These are phyloP conservation scores for Chydorus sphaericus DNA, from an alignment of 2,888 invertebrate genomes.

Conservation along the genomic window DNA sequence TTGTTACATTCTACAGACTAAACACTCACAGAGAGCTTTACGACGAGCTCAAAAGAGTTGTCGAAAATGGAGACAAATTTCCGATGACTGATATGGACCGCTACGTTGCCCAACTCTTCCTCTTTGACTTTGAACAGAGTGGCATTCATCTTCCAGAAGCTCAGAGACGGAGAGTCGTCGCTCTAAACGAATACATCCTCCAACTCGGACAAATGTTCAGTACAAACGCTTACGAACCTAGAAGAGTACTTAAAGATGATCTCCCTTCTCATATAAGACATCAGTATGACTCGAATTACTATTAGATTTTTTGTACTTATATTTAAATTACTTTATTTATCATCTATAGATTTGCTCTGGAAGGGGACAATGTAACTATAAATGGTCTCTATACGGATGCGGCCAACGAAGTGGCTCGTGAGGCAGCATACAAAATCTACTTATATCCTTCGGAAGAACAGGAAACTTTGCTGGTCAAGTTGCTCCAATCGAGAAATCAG, in stretches of 20 bases:
- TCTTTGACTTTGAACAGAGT: slow-evolving; percentile 94
- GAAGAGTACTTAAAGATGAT: slow-evolving; percentile 44
- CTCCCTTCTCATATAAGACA: slow-evolving; percentile 57
- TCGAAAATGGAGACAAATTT: slow-evolving; percentile 49
- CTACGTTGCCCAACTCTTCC: slow-evolving; percentile 73
- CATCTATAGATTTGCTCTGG: slow-evolving; percentile 38
- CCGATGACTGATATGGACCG: slow-evolving; percentile 56
- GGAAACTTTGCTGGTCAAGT: slow-evolving; percentile 51
- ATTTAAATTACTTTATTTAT: slow-evolving; percentile 26
- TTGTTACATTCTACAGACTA: slow-evolving; percentile 40
- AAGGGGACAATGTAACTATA: slow-evolving; percentile 58
- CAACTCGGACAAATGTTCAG: slow-evolving; percentile 67
- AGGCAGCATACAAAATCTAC: slow-evolving; percentile 76
- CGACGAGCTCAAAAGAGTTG: slow-evolving; percentile 53
- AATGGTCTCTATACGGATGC: slow-evolving; percentile 74
- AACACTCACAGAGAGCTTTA: slow-evolving; percentile 82
- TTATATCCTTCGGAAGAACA: slow-evolving; percentile 62
- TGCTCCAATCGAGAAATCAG: slow-evolving; percentile 57
- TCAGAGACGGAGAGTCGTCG: slow-evolving; percentile 58
- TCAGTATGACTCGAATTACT: slow-evolving; percentile 41
- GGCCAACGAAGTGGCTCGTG: slow-evolving; percentile 57
- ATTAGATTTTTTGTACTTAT: slow-evolving; percentile 24
- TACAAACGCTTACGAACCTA: slow-evolving; percentile 53
- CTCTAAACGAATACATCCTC: slow-evolving; percentile 70
- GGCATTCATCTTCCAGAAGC: slow-evolving; percentile 81